These are phyloP conservation scores for Corbicula japonica DNA, from an alignment of 2,888 invertebrate genomes.

Conservation along the genomic window DNA sequence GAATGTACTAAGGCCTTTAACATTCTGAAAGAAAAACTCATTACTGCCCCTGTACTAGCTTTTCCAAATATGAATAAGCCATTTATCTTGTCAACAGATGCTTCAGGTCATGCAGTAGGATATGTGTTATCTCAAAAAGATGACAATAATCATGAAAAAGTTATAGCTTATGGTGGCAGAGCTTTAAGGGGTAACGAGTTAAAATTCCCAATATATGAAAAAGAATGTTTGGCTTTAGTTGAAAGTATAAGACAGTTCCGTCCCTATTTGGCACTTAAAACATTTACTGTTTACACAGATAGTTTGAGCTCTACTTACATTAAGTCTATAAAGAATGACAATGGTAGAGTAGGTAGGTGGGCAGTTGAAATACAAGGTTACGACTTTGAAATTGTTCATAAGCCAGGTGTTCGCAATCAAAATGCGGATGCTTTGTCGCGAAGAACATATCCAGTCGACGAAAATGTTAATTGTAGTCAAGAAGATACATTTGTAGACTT, in stretches of 20 bases:
- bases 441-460: conserved; percentile 12
- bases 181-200: no score
- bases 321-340: no score
- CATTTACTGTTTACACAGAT: no score
- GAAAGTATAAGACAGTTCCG: no score
- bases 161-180: no score
- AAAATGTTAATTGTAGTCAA: no score
- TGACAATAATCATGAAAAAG: conserved; percentile 39
- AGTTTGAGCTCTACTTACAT: no score
- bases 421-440: conserved; percentile 35
- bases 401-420: conserved; percentile 13
- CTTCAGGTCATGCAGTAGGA: conserved; percentile 50
- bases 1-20: conserved; percentile 53
- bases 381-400: conserved; percentile 23
- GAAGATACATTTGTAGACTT: no score
- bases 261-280: no score
- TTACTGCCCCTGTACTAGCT: conserved; percentile 49
- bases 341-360: no score
- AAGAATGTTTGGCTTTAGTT: no score
- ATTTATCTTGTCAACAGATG: conserved; percentile 52
- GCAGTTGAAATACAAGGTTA: conserved; percentile 9
- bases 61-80: conserved; percentile 48
- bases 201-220: no score
- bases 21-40: conserved; percentile 34
- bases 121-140: conserved; percentile 42